Percentiles rank a stretch among this genome's conserved stretches.
These are phyloP conservation scores for Drosophila sp. DNA, from an alignment of 1,140 invertebrate genomes.

Conservation along the genomic window DNA sequence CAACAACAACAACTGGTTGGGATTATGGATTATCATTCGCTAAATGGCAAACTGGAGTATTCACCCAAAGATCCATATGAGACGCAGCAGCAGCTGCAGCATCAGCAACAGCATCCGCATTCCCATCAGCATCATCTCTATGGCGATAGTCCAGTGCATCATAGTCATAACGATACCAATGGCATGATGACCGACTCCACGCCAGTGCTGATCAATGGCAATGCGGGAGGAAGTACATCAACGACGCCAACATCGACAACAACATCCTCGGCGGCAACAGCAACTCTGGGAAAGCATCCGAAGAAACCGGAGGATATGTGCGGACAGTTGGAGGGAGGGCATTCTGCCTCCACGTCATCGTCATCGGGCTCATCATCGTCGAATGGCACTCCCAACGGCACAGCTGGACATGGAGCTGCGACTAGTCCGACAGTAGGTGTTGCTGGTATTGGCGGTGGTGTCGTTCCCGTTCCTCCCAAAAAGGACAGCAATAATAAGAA, in stretches of 20 bases:
- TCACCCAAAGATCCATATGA: slow-evolving; percentile 77
- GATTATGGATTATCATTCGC: slow-evolving; percentile 69
- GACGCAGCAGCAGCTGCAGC: slow-evolving; percentile 59
- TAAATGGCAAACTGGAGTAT: slow-evolving; percentile 78
- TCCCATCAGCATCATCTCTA: slow-evolving; percentile 52
- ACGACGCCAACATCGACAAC: background rate
- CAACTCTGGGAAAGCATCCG: slow-evolving; percentile 25
- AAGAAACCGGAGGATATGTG: slow-evolving; percentile 75
- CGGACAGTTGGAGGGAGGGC: slow-evolving; percentile 45
- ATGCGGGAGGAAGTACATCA: slow-evolving; percentile 8
- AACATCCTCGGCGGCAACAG: slow-evolving; percentile 42
- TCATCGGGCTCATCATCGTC: slow-evolving; percentile 19
- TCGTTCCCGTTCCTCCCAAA: slow-evolving; percentile 52
- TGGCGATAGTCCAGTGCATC: slow-evolving; percentile 65
- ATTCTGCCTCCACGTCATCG: slow-evolving; percentile 19
- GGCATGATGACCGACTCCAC: slow-evolving; percentile 50
- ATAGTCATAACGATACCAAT: slow-evolving; percentile 53
- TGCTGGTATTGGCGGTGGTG: slow-evolving; percentile 27
- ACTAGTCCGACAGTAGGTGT: slow-evolving; percentile 19
- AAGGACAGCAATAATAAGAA: slow-evolving; percentile 90
- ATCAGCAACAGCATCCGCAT: slow-evolving; percentile 30
- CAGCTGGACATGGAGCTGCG: slow-evolving; percentile 44
- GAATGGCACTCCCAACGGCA: slow-evolving; percentile 29
- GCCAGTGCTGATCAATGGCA: slow-evolving; percentile 48
- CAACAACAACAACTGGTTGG: slow-evolving; percentile 70